Base-by-base conservation (phyloP, 2,888 invertebrate species). In the Ophioninae sp. region DNA sequence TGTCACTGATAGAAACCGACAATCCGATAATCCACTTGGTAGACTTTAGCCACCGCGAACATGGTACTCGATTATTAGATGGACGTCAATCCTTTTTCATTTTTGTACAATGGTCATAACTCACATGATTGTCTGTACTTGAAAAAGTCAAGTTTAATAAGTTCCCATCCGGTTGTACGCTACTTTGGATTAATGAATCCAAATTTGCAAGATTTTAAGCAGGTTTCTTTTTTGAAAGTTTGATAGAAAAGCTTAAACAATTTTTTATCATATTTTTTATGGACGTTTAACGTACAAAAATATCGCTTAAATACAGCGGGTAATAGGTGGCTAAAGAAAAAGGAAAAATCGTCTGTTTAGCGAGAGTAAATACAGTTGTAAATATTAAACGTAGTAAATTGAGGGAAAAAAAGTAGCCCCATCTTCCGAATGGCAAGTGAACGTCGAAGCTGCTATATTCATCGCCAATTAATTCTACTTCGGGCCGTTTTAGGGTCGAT, bases 1-100 rank as follows among this genome's bases (percentile, higher is more conserved):
- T 37, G 37, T 64, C 41, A 10, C 17, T 6, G 64, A 50, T 68
- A 21, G 17, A 62, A 69, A 73, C 62, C 57, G 68, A 10, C 30
- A 72, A 68, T 57, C 23, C 37, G 37, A n/a, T 8, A 30, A 37
- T 30, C 1, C 23, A 6, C 17, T 13, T 6, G 17, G 50, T 50
- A 10, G 50, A 10, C 13, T 50, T 50, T 50, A 50, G 50, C 13
- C 13, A 50, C 13, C 0, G 10, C 50, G 13, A 50, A 13, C 13
- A 13, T 30, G 13, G 50, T 50, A 50, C 50, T 13, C 6, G 3
- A 50, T 50, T 13, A 50, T 50, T 50, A 50, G 50, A 50, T 50
- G 6, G 50, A 3, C 13, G 50, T 17, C 17, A 50, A 50, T 17
- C 6, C 10, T 50, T 17, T 50, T 50, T 17, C 17, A 13, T 17